phyloP scores from a whole-genome alignment of 2,113 vertebrate species.

The Paracanthobrama guichenoti region DNA sequence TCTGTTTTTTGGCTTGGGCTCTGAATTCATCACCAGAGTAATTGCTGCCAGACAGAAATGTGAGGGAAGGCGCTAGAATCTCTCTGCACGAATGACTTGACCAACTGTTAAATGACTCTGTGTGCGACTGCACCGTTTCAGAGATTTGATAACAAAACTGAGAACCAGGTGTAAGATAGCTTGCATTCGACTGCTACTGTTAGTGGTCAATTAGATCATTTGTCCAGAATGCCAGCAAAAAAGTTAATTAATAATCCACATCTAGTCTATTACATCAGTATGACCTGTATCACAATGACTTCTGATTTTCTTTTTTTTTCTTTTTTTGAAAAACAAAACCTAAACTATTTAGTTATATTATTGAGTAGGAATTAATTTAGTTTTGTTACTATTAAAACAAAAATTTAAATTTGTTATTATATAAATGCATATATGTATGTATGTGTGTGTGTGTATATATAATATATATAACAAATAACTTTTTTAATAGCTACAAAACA shows the following conservation, averaged over 20 bases:
- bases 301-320: too few relatives aligned
- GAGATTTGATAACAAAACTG: not conserved
- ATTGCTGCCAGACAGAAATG: conserved; percentile 73
- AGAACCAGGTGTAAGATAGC: not conserved
- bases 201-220: not conserved
- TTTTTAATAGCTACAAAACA: not conserved
- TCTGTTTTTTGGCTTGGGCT: conserved; percentile 59
- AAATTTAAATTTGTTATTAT: too few relatives aligned
- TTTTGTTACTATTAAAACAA: too few relatives aligned
- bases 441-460: not conserved
- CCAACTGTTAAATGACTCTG: conserved; percentile 34
- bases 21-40: conserved; percentile 66
- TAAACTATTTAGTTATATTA: too few relatives aligned
- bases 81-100: conserved; percentile 29
- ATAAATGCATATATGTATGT: not conserved
- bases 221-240: not conserved
- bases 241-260: not conserved
- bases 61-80: conserved; percentile 42
- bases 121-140: not conserved
- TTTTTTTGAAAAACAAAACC: not conserved
- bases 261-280: not conserved
- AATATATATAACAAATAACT: not conserved
- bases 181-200: not conserved
- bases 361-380: too few relatives aligned
- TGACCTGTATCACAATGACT: not conserved